A percentile compares a stretch with the other conserved stretches of the same genome.
phyloP scores from a whole-genome alignment of 2,888 invertebrate genomes.

The Dastarcus helophoroides region DNA sequence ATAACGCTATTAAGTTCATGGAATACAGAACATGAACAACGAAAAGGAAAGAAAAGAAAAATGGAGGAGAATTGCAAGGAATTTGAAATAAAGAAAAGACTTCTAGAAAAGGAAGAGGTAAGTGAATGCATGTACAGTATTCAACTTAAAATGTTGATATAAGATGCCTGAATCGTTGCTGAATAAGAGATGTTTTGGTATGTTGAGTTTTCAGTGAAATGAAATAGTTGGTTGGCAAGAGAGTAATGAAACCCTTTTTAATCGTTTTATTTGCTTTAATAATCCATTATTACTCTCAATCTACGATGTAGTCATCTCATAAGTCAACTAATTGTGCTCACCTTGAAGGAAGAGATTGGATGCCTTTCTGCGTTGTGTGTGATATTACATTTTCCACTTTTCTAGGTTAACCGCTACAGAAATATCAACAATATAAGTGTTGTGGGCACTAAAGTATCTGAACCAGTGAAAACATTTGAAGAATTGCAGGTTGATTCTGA shows the following conservation, averaged over 20 bases:
- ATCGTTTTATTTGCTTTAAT: no score
- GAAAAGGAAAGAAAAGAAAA: constrained; percentile 26
- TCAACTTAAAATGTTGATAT: constrained; percentile 34
- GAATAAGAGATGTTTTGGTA: no score
- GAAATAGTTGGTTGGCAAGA: no score
- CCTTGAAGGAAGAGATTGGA: no score
- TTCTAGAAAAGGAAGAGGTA: constrained; percentile 22
- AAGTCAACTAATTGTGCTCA: no score
- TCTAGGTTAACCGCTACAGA: constrained; percentile 60
- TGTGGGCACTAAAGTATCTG: constrained; percentile 67
- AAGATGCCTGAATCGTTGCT: no score
- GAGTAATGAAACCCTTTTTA: no score
- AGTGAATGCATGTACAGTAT: background rate
- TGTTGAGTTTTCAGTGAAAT: no score
- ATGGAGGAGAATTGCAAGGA: constrained; percentile 16
- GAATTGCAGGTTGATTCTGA: constrained; percentile 49
- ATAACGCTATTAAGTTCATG: constrained; percentile 23
- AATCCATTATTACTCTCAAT: no score
- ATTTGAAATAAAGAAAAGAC: constrained; percentile 23
- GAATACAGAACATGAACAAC: constrained; percentile 10
- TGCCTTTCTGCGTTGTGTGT: no score
- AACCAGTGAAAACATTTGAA: constrained; percentile 60
- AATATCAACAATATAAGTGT: constrained; percentile 68
- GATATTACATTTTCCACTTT: constrained; percentile 10
- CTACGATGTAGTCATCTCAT: no score